Evolutionary conservation across 1,140 invertebrate species (phyloP), one percentile per base, ranked within the genome.

Genomic region (Neomicropteryx cornuta): DNA sequence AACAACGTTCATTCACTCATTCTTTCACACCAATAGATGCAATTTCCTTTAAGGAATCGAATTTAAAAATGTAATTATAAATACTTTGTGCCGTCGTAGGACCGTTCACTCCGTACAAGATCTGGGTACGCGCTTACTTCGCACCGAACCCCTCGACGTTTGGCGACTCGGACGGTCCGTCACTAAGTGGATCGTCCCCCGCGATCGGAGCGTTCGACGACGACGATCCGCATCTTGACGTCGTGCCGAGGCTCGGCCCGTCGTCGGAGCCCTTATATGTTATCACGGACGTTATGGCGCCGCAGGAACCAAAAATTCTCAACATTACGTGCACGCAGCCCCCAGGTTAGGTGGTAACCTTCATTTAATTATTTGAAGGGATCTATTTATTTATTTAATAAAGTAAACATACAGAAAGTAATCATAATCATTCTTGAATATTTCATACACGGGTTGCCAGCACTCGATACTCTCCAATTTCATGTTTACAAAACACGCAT

Each of bases 31-130:
- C 27, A 29, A 11, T 11, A 16, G 13, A 16, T 14, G 4, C 6
- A 27, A 8, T 8, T 8, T 27, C n/a, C 24, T 27, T 27, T 8
- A 8, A 27, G n/a, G n/a, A 27, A 27, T 27, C 8, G 8, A n/a
- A 27, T 27, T 27, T 8, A n/a, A 8, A 27, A 8, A 27, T 27
- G 24, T 27, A 8, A 8, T 8, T n/a, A 27, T n/a, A 27, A 8
- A 8, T 27, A n/a, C 24, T 8, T 27, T 27, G 24, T 27, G 8
- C 24, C 8, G n/a, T 27, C n/a, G 8, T n/a, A 88, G 84, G 77
- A 52, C 80, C 88, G 16, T 80, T 77, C 52, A 87, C 83, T 3
- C 74, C 84, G 30, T 92, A 92, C 59, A 83, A 81, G 58, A 78
- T 94, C 45, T 89, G 79, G 76, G 79, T 91, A 6, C 83, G 86